Evolutionary conservation across 30 jellyfish, hydroid and myxozoan species (phyloP), one percentile per base, ranked within the genome.

Genomic region (Aurelia aurita): DNA sequence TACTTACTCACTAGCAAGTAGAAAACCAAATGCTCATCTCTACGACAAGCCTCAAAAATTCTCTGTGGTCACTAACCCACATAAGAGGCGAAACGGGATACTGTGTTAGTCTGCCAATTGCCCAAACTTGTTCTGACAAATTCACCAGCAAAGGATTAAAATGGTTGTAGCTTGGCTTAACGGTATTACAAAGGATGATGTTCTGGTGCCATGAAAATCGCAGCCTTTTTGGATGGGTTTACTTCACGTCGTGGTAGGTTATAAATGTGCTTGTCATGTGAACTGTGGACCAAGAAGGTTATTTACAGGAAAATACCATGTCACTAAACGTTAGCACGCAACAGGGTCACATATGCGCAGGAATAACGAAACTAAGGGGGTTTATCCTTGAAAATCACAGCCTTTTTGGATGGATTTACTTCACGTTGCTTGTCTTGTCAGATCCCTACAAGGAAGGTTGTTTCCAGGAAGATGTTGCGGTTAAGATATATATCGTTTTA

Each of bases 121-220:
- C 49, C 84, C 65, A 15, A 45, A 69, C 84, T 49, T 49, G 84
- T 43, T 58, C 46, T 28, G 84, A 72, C 84, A 58, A 72, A 72
- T 72, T 72, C 57, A 58, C 57, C 84, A 47, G 84, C 71, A 72
- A 47, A 28, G 39, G 70, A 72, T 72, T 55, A 20, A 9, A n/a
- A 31, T 21, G 65, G 84, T 45, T 72, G 20, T 47, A 45, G 35
- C 55, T 32, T 16, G 39, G 84, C 70, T 72, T 72, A 72, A 8
- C 57, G 44, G 84, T 18, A 27, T 72, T 31, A 72, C 21, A 19
- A 16, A 18, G 62, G 84, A 49, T 72, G 84, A 72, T 32, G 49
- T 16, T 10, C n/a, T 72, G 84, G 84, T 69, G 71, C 84, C 84
- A 44, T 47, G 84, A 11, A 72, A 47, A 72, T 72, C 84, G 32